These are phyloP conservation scores for Ladona fulva DNA, from an alignment of 1,140 invertebrate genomes.

Conservation along the genomic window DNA sequence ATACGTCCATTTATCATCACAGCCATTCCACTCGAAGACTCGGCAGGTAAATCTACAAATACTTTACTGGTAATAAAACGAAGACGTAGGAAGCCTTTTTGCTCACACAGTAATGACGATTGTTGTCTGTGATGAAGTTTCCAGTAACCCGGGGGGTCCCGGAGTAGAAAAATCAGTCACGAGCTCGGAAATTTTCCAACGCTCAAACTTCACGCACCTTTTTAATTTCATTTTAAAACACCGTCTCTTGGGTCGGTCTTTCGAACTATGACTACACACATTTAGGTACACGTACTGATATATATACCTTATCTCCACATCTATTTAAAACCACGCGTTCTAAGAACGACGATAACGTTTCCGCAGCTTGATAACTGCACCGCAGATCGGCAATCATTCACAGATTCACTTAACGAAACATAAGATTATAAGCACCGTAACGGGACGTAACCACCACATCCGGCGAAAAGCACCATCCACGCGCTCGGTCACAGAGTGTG, in stretches of 20 bases:
- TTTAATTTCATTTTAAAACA: background rate
- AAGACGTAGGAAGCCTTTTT: background rate
- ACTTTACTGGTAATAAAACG: background rate
- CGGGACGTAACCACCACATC: background rate
- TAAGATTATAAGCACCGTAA: background rate
- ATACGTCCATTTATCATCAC: background rate
- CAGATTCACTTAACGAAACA: background rate
- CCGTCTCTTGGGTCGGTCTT: background rate
- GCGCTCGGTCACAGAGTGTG: conserved; percentile 35
- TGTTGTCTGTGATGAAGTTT: conserved; percentile 6
- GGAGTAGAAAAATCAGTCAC: background rate
- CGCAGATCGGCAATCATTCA: background rate
- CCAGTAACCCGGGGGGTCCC: background rate
- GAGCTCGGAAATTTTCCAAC: background rate
- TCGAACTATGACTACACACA: too few species aligned
- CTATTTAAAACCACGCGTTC: background rate
- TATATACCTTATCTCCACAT: background rate
- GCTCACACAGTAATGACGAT: background rate
- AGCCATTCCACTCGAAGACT: background rate
- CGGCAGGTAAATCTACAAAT: background rate
- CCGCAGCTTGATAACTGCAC: too few species aligned
- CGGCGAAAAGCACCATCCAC: background rate
- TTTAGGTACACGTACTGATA: too few species aligned
- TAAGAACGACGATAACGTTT: background rate
- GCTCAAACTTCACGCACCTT: too few species aligned